phyloP scores from a whole-genome alignment of 2,113 vertebrate genomes.

The Cebus imitator region DNA sequence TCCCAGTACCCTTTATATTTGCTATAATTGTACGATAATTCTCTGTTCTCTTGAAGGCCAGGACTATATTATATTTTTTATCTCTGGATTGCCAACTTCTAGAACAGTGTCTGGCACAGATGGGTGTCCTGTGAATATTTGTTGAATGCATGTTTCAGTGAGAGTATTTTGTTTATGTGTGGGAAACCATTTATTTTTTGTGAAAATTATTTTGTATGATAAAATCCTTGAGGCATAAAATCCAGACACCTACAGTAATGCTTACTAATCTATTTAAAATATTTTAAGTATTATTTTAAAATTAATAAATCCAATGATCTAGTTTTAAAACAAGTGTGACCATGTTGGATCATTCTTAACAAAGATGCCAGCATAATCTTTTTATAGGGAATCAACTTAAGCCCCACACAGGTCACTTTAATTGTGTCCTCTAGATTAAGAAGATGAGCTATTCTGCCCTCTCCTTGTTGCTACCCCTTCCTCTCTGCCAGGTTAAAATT shows the following conservation, averaged over 20 bases:
- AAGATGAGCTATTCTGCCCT: background rate
- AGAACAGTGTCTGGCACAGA: background rate
- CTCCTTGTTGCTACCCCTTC: background rate
- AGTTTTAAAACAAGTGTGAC: background rate
- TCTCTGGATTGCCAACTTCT: background rate
- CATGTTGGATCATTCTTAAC: background rate
- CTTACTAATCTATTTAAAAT: slow-evolving; percentile 6
- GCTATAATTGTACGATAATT: too few relatives aligned
- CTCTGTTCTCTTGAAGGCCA: background rate
- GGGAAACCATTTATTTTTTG: background rate
- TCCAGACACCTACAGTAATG: background rate
- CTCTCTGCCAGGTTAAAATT: background rate
- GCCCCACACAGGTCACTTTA: background rate
- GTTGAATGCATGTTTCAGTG: background rate
- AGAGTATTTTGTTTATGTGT: background rate
- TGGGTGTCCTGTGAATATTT: background rate
- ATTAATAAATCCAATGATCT: background rate
- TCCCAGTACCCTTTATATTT: background rate
- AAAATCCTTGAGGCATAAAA: background rate
- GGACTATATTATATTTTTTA: background rate
- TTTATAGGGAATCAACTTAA: slow-evolving; percentile 34
- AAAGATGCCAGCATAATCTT: slow-evolving; percentile 24
- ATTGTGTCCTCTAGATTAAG: background rate
- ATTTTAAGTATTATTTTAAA: slow-evolving; percentile 26
- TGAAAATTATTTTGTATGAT: background rate